Evolutionary conservation across 1,140 invertebrate genomes (phyloP).

Genomic region (Physella acuta): DNA sequence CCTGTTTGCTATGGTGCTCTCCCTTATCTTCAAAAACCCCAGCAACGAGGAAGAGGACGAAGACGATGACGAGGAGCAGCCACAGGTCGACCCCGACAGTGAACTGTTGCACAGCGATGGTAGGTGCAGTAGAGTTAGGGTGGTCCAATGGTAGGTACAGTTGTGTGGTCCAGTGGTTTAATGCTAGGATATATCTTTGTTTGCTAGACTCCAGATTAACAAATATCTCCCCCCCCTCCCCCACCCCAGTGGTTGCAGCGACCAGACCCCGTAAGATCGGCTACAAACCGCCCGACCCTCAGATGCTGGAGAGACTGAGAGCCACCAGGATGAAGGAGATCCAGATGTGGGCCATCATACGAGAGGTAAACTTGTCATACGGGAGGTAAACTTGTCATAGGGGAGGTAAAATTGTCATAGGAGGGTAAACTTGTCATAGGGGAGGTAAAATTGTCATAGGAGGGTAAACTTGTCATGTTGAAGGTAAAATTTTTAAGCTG

Average conservation of each 20-base stretch:
- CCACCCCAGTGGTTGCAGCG: slow-evolving; percentile 34
- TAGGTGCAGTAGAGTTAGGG: too few species aligned
- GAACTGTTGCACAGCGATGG: slow-evolving; percentile 44
- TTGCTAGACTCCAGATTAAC: too few species aligned
- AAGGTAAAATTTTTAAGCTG: neutral
- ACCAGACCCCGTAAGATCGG: slow-evolving; percentile 41
- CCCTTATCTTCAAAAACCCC: slow-evolving; percentile 62
- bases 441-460: too few species aligned
- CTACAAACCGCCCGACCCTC: slow-evolving; percentile 57
- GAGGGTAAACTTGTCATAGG: too few species aligned
- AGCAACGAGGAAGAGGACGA: slow-evolving; percentile 62
- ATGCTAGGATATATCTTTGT: too few species aligned
- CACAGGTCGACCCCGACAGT: slow-evolving; percentile 46
- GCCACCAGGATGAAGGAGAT: slow-evolving; percentile 60
- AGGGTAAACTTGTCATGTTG: too few species aligned
- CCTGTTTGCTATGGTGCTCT: slow-evolving; percentile 62
- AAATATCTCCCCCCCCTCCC: too few species aligned
- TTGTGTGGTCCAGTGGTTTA: too few species aligned
- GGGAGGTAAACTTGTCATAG: too few species aligned
- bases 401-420: too few species aligned
- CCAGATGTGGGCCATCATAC: slow-evolving; percentile 61
- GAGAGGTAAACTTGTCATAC: slow-evolving; percentile 55
- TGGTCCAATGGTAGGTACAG: too few species aligned
- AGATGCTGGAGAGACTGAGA: slow-evolving; percentile 55
- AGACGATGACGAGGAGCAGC: slow-evolving; percentile 63